phyloP scores from a whole-genome alignment of 2,888 invertebrate species.

The Protophormia terraenovae region DNA sequence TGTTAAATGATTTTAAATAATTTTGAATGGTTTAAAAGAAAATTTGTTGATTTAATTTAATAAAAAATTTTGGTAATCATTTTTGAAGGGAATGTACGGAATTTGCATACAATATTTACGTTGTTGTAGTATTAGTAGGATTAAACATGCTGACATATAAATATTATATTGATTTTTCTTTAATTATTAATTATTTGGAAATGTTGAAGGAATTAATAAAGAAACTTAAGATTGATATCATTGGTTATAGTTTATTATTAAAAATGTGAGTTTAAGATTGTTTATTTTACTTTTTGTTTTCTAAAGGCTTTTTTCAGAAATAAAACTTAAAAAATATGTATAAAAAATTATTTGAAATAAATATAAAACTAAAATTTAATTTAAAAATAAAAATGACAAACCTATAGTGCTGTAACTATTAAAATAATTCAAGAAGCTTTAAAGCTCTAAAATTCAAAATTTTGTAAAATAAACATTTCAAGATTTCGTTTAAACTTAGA shows the following conservation, averaged over 20 bases:
- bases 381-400: background rate
- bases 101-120: conserved; percentile 46
- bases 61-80: background rate
- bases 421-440: background rate
- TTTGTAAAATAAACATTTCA: background rate
- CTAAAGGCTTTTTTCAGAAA: too few species aligned
- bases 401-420: background rate
- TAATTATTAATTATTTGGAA: conserved; percentile 34
- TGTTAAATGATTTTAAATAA: background rate
- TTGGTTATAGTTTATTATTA: too few species aligned
- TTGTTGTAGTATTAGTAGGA: conserved; percentile 1
- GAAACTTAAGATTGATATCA: background rate
- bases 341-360: background rate
- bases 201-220: conserved; percentile 51
- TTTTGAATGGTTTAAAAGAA: conserved; percentile 9
- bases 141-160: conserved; percentile 52
- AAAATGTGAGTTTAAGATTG: too few species aligned
- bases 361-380: background rate
- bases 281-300: too few species aligned
- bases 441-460: background rate
- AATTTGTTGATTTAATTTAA: background rate
- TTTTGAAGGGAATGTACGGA: conserved; percentile 44
- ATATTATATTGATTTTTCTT: conserved; percentile 6
- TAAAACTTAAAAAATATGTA: background rate
- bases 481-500: background rate